Conservation (phyloP, 2,888 invertebrate genomes). For the Troides helena region DNA sequence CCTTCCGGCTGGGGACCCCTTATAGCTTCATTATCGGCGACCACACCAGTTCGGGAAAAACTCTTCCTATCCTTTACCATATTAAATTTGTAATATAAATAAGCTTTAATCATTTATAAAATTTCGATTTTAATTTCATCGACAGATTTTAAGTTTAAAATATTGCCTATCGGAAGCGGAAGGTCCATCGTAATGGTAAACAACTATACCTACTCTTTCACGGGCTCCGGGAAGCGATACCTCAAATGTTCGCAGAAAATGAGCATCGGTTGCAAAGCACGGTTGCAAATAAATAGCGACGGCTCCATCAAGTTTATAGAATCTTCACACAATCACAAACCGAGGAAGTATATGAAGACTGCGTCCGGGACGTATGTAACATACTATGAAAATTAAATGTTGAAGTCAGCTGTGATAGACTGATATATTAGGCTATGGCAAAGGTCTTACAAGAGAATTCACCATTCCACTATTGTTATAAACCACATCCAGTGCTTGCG, state of each 20-base stretch:
- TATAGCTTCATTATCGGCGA: no score
- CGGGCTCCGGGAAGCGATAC: slow-evolving; percentile 30
- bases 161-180: slow-evolving; percentile 25
- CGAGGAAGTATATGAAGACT: slow-evolving; percentile 31
- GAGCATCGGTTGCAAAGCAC: slow-evolving; percentile 35
- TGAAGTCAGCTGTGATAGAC: background rate
- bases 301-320: slow-evolving; percentile 29
- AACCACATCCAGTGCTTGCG: background rate
- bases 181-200: slow-evolving; percentile 31
- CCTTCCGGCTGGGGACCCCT: no score
- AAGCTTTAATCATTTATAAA: background rate
- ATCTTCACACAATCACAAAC: slow-evolving; percentile 35
- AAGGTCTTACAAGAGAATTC: no score
- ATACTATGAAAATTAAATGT: slow-evolving; percentile 2
- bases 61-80: background rate
- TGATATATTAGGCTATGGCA: background rate
- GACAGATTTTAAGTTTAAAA: slow-evolving; percentile 22
- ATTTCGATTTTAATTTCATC: background rate
- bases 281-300: slow-evolving; percentile 33
- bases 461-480: background rate
- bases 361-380: slow-evolving; percentile 27
- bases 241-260: slow-evolving; percentile 38
- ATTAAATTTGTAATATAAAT: background rate
- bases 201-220: slow-evolving; percentile 36
- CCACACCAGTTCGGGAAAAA: no score